phyloP scores from a whole-genome alignment of 1,140 invertebrate genomes.

The Drosophila arizonae region DNA sequence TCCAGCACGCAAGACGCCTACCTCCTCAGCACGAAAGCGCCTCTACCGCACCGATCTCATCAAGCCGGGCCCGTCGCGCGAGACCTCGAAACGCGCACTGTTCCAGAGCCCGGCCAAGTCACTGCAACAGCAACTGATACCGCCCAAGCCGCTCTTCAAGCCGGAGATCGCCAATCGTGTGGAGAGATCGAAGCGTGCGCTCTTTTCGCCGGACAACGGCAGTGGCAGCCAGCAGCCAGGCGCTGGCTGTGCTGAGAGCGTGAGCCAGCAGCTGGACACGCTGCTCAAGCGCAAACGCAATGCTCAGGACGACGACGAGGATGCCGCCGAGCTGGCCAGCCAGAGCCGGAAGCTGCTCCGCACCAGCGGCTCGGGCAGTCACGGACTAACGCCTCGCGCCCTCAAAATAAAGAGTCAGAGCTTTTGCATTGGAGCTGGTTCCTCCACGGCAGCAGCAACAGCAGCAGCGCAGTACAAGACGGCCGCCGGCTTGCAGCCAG shows the following conservation, averaged over 20 bases:
- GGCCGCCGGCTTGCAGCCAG: conserved; percentile 10
- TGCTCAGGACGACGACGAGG: conserved; percentile 59
- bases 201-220: conserved; percentile 82
- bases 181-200: conserved; percentile 84
- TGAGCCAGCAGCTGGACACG: conserved; percentile 65
- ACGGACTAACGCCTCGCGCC: conserved; percentile 69
- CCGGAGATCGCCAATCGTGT: conserved; percentile 79
- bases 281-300: conserved; percentile 72
- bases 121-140: conserved; percentile 58
- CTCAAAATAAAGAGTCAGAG: conserved; percentile 81
- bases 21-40: conserved; percentile 83
- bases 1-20: conserved; percentile 81
- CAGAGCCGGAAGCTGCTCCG: conserved; percentile 76
- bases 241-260: conserved; percentile 20
- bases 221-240: conserved; percentile 36
- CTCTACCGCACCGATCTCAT: conserved; percentile 70
- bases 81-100: conserved; percentile 85
- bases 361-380: conserved; percentile 42
- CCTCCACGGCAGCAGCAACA: conserved; percentile 59
- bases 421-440: conserved; percentile 82
- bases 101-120: conserved; percentile 85
- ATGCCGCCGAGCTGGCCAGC: conserved; percentile 62
- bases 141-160: conserved; percentile 65
- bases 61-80: conserved; percentile 69
- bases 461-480: conserved; percentile 28